phyloP scores from a whole-genome alignment of 1,140 invertebrate genomes.

The Telenomus remus region DNA sequence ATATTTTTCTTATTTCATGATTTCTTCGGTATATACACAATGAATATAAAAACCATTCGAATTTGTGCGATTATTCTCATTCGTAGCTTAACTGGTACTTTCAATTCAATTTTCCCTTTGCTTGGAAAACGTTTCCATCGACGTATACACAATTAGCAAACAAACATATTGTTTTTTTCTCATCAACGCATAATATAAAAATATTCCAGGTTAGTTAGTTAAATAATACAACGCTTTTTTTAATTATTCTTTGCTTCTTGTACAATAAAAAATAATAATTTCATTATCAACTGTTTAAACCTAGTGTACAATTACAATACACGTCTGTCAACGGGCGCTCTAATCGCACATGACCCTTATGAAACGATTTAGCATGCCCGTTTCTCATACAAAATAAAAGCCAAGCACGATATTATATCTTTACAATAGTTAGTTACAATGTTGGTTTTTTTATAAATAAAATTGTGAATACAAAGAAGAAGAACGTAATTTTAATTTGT shows the following conservation, averaged over 20 bases:
- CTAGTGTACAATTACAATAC: no score
- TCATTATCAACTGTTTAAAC: no score
- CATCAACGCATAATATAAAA: no score
- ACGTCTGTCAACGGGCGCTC: conserved; percentile 18
- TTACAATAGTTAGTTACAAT: conserved; percentile 31
- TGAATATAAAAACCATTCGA: conserved; percentile 48
- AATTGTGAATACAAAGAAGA: conserved; percentile 24
- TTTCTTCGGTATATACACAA: conserved; percentile 45
- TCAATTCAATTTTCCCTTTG: background rate
- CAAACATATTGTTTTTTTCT: no score
- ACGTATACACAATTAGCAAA: no score
- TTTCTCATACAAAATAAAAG: conserved; percentile 31
- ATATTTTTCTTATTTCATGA: conserved; percentile 21
- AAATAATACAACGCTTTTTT: no score
- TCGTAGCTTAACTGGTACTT: background rate
- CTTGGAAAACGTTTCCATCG: background rate
- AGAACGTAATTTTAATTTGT: conserved; percentile 22
- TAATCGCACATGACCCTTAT: conserved; percentile 50
- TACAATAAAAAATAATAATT: no score
- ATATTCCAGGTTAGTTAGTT: no score
- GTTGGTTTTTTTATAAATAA: conserved; percentile 28
- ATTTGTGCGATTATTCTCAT: conserved; percentile 25
- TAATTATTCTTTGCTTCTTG: no score
- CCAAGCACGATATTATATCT: conserved; percentile 33
- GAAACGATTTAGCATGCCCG: conserved; percentile 40